Percentiles rank a stretch among this genome's conserved stretches.
These are phyloP conservation scores for Nemotelus pantherinus DNA, from an alignment of 2,888 invertebrate species.

Conservation along the genomic window DNA sequence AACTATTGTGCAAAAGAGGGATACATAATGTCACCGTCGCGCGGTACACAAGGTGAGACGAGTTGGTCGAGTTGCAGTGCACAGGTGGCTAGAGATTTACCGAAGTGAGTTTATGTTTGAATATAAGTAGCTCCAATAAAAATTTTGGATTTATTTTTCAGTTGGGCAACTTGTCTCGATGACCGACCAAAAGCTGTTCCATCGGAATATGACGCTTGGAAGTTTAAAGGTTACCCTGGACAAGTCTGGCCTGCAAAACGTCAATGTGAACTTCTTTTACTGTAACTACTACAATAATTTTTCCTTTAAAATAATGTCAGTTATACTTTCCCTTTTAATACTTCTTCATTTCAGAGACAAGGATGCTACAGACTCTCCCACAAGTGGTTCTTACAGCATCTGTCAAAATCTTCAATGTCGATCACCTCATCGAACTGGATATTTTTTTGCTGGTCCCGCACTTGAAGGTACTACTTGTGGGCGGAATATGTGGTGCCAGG, in stretches of 20 bases:
- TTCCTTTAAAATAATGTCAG: too few species aligned
- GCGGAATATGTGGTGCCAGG: slow-evolving; percentile 73
- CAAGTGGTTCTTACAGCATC: slow-evolving; percentile 64
- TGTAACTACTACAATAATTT: slow-evolving; percentile 36
- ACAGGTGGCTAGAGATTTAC: slow-evolving; percentile 62
- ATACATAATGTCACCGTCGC: slow-evolving; percentile 83
- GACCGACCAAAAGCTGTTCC: slow-evolving; percentile 68
- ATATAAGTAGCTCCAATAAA: background rate
- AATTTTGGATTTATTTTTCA: slow-evolving; percentile 55
- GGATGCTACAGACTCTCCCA: slow-evolving; percentile 70
- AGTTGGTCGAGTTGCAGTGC: slow-evolving; percentile 82
- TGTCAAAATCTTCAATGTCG: slow-evolving; percentile 78
- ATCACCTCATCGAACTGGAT: slow-evolving; percentile 77
- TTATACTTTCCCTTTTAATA: too few species aligned
- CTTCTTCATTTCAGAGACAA: slow-evolving; percentile 66
- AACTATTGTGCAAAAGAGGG: slow-evolving; percentile 80
- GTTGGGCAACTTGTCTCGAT: slow-evolving; percentile 73
- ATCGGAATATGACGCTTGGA: slow-evolving; percentile 70
- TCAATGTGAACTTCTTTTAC: slow-evolving; percentile 77
- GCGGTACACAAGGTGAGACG: slow-evolving; percentile 81
- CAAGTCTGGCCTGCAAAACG: slow-evolving; percentile 76
- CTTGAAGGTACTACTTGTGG: slow-evolving; percentile 82
- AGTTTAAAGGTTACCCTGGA: slow-evolving; percentile 74
- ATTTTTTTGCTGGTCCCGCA: slow-evolving; percentile 83
- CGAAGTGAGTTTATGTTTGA: slow-evolving; percentile 63